A percentile compares a stretch with the other conserved stretches of the same genome.
These are phyloP conservation scores for Tetranychus piercei DNA, from an alignment of 2,888 invertebrate genomes.

Conservation along the genomic window DNA sequence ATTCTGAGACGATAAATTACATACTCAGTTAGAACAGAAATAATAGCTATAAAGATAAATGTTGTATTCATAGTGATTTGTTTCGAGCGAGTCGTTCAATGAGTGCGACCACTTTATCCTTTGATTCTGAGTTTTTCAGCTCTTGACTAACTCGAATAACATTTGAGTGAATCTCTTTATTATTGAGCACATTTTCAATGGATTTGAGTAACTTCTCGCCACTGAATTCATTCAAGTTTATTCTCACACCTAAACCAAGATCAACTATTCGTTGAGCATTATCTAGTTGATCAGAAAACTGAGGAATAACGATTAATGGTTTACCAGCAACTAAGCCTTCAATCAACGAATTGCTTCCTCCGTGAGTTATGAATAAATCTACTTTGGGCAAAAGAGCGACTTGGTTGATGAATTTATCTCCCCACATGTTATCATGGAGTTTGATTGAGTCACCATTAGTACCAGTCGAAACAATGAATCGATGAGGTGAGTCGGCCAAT, in stretches of 20 bases:
- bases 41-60: no score
- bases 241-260: background rate
- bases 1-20: no score
- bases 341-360: conserved; percentile 3
- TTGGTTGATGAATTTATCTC: background rate
- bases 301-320: background rate
- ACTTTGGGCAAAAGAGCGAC: background rate
- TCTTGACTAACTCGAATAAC: background rate
- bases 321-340: background rate
- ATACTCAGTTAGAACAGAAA: no score
- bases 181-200: background rate
- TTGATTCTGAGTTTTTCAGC: background rate
- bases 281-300: background rate
- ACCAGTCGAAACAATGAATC: conserved; percentile 10
- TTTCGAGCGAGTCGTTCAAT: no score
- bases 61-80: no score
- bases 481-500: conserved; percentile 4
- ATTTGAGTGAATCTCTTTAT: background rate
- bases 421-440: conserved; percentile 12
- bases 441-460: background rate
- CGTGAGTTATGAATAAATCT: conserved; percentile 6
- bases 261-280: background rate
- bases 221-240: background rate
- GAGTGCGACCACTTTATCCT: no score
- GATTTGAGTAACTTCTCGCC: background rate